Evolutionary conservation across 2,888 invertebrate species (phyloP).

Genomic region (Cheilosia pagana): DNA sequence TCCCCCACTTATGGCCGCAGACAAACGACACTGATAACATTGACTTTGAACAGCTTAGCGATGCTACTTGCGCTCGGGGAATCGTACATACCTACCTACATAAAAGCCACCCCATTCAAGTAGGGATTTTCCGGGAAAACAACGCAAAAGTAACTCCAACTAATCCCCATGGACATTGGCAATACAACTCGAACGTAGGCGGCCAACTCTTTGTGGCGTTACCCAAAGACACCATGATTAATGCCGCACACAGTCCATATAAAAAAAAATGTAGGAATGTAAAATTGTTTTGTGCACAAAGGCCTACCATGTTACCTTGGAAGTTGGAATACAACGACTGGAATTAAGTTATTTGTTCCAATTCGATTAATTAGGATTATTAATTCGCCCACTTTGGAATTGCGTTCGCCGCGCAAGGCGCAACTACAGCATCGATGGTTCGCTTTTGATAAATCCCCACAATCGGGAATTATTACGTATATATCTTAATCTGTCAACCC

Average conservation of each 20-base stretch:
- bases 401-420: slow-evolving; percentile 10
- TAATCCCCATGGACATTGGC: slow-evolving; percentile 8
- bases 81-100: too few relatives aligned
- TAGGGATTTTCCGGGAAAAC: too few relatives aligned
- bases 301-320: too few relatives aligned
- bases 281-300: too few relatives aligned
- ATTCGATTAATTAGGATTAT: slow-evolving; percentile 53
- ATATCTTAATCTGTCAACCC: slow-evolving; percentile 69
- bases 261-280: too few relatives aligned
- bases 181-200: slow-evolving; percentile 1
- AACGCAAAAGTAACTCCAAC: neutral
- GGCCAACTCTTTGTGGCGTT: slow-evolving; percentile 29
- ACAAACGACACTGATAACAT: slow-evolving; percentile 19
- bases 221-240: slow-evolving; percentile 20
- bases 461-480: neutral
- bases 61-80: neutral
- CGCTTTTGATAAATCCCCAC: slow-evolving; percentile 34
- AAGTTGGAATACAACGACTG: neutral
- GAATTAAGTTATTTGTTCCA: slow-evolving; percentile 47
- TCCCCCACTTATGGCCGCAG: neutral
- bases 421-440: slow-evolving; percentile 6
- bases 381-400: slow-evolving; percentile 11
- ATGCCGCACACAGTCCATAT: slow-evolving; percentile 7
- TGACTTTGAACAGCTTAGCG: slow-evolving; percentile 2
- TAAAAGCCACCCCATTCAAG: neutral